Conservation (phyloP, 1,140 invertebrate species). For the Gyrodactylus salaris region DNA sequence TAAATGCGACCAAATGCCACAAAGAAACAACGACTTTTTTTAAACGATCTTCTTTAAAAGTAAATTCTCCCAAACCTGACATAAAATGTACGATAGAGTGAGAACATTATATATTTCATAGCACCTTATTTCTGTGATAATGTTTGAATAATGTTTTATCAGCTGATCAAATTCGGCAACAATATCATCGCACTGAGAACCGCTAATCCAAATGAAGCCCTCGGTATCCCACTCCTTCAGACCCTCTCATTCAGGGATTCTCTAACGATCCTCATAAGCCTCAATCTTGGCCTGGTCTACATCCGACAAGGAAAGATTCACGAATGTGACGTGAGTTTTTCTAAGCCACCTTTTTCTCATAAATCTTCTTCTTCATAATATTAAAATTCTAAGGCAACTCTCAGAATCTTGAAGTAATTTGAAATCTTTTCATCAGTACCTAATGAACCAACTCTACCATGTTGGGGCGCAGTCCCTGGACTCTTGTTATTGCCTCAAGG, state of each 20-base stretch:
- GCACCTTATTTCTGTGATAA: too few species aligned
- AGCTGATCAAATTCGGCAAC: background rate
- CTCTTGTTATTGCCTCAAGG: constrained; percentile 45
- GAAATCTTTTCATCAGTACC: too few species aligned
- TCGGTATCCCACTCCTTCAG: constrained; percentile 4
- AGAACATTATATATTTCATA: too few species aligned
- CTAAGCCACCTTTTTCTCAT: constrained; percentile 2
- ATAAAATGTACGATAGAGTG: too few species aligned
- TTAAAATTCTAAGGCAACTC: too few species aligned
- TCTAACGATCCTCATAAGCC: background rate
- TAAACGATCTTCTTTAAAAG: too few species aligned
- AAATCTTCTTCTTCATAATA: background rate
- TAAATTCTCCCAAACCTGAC: too few species aligned
- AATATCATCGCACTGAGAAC: constrained; percentile 3
- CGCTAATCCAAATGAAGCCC: background rate
- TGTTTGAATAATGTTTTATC: constrained; percentile 3
- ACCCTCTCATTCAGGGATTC: background rate
- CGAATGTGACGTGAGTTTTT: constrained; percentile 5
- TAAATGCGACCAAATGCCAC: too few species aligned
- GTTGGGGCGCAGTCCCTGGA: background rate
- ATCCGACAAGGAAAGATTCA: background rate
- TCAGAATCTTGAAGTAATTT: too few species aligned
- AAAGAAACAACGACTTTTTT: too few species aligned
- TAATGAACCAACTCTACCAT: constrained; percentile 3
- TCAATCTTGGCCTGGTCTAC: constrained; percentile 7